These are phyloP conservation scores for Malaclemys terrapin DNA, from an alignment of 2,113 vertebrate species.

Conservation along the genomic window DNA sequence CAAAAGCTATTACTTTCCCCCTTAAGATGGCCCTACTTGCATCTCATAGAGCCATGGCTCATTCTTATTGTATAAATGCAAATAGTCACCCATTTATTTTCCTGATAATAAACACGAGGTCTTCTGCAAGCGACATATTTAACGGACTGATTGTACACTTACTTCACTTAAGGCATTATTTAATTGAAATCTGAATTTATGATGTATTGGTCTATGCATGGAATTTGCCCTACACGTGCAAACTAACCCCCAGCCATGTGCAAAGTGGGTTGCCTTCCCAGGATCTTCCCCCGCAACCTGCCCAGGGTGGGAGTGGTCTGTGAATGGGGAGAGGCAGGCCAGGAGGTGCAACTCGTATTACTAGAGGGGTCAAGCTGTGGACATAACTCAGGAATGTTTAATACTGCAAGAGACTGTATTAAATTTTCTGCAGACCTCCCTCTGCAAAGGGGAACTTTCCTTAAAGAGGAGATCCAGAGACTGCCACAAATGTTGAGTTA, in stretches of 20 bases:
- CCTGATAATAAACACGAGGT: background rate
- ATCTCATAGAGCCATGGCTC: background rate
- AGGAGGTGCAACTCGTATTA: background rate
- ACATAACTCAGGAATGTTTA: background rate
- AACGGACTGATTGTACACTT: background rate
- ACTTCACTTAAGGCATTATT: background rate
- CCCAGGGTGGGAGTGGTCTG: background rate
- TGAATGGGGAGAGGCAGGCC: background rate
- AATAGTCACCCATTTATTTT: constrained; percentile 3
- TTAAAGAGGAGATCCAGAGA: background rate
- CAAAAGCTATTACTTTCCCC: constrained; percentile 22
- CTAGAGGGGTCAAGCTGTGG: background rate
- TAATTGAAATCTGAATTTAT: background rate
- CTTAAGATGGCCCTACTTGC: background rate
- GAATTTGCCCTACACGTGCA: fast-evolving
- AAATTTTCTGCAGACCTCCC: fast-evolving
- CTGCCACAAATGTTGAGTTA: background rate
- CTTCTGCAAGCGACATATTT: background rate
- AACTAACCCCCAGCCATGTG: background rate
- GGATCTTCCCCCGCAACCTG: fast-evolving
- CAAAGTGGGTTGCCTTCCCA: background rate
- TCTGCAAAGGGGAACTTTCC: background rate
- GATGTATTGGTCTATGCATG: background rate
- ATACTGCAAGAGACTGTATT: background rate
- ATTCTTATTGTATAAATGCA: background rate